A percentile compares a stretch with the other conserved stretches of the same genome.
phyloP scores from a whole-genome alignment of 2,888 invertebrate genomes.

The Tetrapedia diversipes region DNA sequence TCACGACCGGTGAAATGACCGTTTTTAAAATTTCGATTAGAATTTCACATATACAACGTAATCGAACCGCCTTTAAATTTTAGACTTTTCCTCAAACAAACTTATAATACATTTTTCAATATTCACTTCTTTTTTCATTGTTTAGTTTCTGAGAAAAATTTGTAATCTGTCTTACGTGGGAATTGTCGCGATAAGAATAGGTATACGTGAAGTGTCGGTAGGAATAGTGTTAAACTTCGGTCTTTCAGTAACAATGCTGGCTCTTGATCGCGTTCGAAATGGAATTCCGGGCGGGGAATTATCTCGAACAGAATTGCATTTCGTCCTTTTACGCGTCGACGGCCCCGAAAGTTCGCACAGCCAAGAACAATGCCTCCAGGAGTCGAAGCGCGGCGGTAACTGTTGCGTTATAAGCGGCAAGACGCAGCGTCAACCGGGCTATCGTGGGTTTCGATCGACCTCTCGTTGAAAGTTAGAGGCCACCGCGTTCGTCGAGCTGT shows the following conservation, averaged over 20 bases:
- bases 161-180: too few species aligned
- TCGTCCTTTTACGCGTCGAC: slow-evolving; percentile 26
- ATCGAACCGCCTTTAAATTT: too few species aligned
- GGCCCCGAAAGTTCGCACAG: slow-evolving; percentile 66
- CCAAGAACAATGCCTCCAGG: slow-evolving; percentile 60
- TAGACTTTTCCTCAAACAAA: too few species aligned
- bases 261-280: neutral
- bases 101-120: too few species aligned
- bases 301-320: slow-evolving; percentile 9
- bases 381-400: slow-evolving; percentile 53
- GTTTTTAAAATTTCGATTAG: too few species aligned
- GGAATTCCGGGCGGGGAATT: neutral
- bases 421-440: slow-evolving; percentile 65
- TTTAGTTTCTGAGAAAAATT: too few species aligned
- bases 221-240: too few species aligned
- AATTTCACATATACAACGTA: too few species aligned
- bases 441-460: slow-evolving; percentile 71
- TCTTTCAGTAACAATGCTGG: neutral
- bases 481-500: slow-evolving; percentile 43
- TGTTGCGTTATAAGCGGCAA: slow-evolving; percentile 64
- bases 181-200: too few species aligned
- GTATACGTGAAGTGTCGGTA: too few species aligned
- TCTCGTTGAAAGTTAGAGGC: slow-evolving; percentile 59
- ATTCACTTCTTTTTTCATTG: too few species aligned
- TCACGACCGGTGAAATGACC: too few species aligned